Evolutionary conservation across 2,888 invertebrate genomes (phyloP), one percentile per base, ranked within the genome.

Genomic region (Listrodromus nycthemerus): DNA sequence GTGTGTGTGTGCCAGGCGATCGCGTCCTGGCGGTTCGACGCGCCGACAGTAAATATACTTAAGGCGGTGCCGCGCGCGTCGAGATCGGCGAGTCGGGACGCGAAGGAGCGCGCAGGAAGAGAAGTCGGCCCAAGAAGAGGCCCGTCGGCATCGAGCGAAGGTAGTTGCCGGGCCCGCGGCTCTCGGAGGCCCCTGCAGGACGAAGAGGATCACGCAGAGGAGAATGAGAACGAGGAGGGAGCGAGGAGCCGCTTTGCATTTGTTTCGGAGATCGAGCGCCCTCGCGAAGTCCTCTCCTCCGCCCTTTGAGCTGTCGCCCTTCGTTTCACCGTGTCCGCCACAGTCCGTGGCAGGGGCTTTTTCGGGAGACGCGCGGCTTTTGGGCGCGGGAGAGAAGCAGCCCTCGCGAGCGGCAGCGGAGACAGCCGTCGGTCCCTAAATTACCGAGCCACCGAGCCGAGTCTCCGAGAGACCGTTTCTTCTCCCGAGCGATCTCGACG

Each of bases 391-490:
- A 48, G 67, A 16, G n/a, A 10, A 19, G 61, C 61, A 27, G 19
- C 63, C 48, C 48, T 75, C 37, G 52, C 19, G 6, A 55, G 48
- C 27, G 61, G 61, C 45, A 50, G 65, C 21, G 10, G 16, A 86
- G 91, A 91, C 90, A 91, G 91, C 88, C 89, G 89, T 89, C 89
- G 90, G 87, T 91, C 89, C 89, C 89, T 92, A 92, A 92, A 92
- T 92, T 92, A 91, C 90, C 90, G 87, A 84, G 83, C 86, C 78
- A 81, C 81, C 80, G 85, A 50, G 41, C 45, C 24, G 69, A 33
- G 77, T 37, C 37, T 5, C 63, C n/a, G 33, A 19, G 41, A 48
- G 41, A 13, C 58, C 58, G 24, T 70, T 50, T 73, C 50, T 73
- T 69, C 61, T 65, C 71, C n/a, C 16, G 41, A 45, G 41, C 41